Evolutionary conservation across 2,113 vertebrate genomes (phyloP).

Genomic region (Peromyscus leucopus): DNA sequence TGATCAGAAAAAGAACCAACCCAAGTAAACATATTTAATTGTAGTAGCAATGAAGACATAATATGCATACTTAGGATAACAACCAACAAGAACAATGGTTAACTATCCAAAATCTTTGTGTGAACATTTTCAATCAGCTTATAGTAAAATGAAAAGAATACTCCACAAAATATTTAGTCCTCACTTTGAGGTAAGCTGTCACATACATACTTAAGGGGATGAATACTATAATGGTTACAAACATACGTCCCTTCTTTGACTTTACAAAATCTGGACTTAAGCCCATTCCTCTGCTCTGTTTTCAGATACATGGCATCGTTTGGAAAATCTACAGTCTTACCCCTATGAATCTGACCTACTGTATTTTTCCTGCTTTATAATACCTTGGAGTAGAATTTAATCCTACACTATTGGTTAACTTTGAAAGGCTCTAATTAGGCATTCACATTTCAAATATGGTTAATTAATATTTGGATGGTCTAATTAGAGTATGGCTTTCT

Average conservation of each 20-base stretch:
- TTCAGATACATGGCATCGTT: constrained; percentile 16
- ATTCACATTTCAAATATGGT: constrained; percentile 59
- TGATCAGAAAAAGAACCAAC: constrained; percentile 24
- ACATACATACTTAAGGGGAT: background rate
- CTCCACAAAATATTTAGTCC: background rate
- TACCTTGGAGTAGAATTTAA: constrained; percentile 53
- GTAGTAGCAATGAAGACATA: background rate
- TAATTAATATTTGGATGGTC: constrained; percentile 58
- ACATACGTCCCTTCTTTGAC: background rate
- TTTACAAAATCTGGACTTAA: constrained; percentile 30
- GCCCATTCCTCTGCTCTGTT: background rate
- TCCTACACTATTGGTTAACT: constrained; percentile 54
- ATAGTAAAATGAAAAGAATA: background rate
- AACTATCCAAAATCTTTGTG: constrained; percentile 31
- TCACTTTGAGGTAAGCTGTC: background rate
- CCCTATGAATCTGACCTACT: background rate
- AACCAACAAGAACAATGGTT: constrained; percentile 3
- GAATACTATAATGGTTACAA: background rate
- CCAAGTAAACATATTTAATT: constrained; percentile 37
- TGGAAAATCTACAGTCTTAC: constrained; percentile 7
- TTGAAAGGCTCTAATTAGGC: constrained; percentile 65
- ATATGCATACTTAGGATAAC: background rate
- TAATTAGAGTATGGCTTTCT: constrained; percentile 67
- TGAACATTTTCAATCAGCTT: background rate
- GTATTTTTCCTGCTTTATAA: constrained; percentile 22